phyloP scores from a whole-genome alignment of 2,888 invertebrate species.

The Microctonus hyperodae region DNA sequence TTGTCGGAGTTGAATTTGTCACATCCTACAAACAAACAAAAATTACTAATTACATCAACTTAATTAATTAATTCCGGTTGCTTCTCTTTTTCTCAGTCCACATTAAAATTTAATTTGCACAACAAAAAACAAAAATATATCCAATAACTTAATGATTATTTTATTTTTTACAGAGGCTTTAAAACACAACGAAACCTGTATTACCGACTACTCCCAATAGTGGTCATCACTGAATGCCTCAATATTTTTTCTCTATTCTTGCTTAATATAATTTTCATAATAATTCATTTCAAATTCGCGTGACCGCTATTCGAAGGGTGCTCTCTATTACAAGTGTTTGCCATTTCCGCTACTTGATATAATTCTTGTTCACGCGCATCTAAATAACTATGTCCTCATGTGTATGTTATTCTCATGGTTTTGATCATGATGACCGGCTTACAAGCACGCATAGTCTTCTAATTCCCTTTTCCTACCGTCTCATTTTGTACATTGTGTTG shows the following conservation, averaged over 20 bases:
- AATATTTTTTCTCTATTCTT: too few relatives aligned
- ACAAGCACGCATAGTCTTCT: conserved; percentile 14
- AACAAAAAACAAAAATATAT: too few relatives aligned
- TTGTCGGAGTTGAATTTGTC: conserved; percentile 40
- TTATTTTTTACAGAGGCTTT: neutral
- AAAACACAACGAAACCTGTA: too few relatives aligned
- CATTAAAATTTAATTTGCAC: too few relatives aligned
- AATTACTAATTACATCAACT: neutral
- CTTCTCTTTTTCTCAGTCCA: neutral
- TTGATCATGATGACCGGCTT: conserved; percentile 34
- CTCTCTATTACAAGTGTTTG: too few relatives aligned
- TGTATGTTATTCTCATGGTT: conserved; percentile 38
- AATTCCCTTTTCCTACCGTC: conserved; percentile 5
- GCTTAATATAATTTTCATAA: too few relatives aligned
- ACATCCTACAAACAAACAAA: conserved; percentile 39
- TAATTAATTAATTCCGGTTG: neutral
- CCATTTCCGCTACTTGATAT: conserved; percentile 22
- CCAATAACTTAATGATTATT: neutral
- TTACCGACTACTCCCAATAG: too few relatives aligned
- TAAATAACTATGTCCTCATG: neutral
- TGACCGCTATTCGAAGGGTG: too few relatives aligned
- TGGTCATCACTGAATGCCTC: too few relatives aligned
- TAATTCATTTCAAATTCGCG: too few relatives aligned
- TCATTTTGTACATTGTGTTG: conserved; percentile 20
- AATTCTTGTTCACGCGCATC: neutral